Base-by-base conservation (phyloP, 2,113 vertebrate genomes). In the Gallinago undulata region DNA sequence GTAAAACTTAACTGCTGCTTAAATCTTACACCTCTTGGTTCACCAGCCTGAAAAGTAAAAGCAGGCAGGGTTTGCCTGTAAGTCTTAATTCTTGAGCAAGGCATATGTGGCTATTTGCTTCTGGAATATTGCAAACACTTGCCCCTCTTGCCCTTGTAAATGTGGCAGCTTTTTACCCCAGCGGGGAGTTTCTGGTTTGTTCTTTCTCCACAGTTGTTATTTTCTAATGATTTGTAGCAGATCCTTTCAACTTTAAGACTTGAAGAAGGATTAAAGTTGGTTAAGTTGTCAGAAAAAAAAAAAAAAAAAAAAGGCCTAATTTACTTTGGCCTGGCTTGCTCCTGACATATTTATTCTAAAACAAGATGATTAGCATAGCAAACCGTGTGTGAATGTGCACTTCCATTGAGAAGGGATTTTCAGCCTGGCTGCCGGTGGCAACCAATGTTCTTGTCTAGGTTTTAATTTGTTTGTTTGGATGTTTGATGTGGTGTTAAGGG, bases 391-490 rank as follows among this genome's bases (percentile, higher is more conserved):
- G 87, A 91, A 73, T 64, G 62, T 37, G 73, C 67, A 2, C 37
- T 73, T 80, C 89, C 70, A 94, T 70, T 90, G 93, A 95, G 89
- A 83, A 92, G 63, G 94, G 96, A 96, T 96, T 97, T 96, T 76
- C 84, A 93, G 90, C 79, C 87, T 96, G 85, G n/a, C 87, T 96
- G 70, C 84, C 75, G 31, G 12, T 51, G 89, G 84, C 89, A 96
- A 84, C 79, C 87, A 53, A 3, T 51, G 21, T 87, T 86, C 93
- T 73, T 55, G 45, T 92, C 89, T 85, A 50, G 69, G 69, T 72
- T 96, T 96, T 96, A 97, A 96, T 97, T 95, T 93, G 93, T 95
- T 97, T 96, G 88, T 94, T 96, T 90, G 75, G 83, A 41, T 93
- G 86, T 96, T 96, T 90, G 86, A 70, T 96, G 62, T 87, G 89